Evolutionary conservation across 2,888 invertebrate genomes (phyloP).

Genomic region (Apotomis turbidana): DNA sequence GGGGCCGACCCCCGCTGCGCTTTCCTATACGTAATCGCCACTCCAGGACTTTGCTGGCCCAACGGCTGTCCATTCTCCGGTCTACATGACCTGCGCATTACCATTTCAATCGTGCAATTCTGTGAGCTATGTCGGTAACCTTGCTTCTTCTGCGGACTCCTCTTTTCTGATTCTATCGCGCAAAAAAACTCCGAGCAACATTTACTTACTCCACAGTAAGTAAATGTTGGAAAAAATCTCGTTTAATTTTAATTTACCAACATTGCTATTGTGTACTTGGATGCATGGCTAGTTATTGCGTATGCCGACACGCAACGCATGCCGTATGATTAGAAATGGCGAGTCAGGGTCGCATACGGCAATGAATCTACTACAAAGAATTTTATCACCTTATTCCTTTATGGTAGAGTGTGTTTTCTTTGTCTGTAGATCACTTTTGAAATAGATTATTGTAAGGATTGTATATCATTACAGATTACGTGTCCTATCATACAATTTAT

Average conservation of each 20-base stretch:
- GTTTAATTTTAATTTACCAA: neutral
- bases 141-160: too few species aligned
- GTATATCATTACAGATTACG: neutral
- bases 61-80: too few species aligned
- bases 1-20: too few species aligned
- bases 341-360: conserved; percentile 8
- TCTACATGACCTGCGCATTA: too few species aligned
- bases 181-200: too few species aligned
- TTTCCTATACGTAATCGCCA: too few species aligned
- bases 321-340: conserved; percentile 13
- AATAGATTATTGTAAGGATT: neutral
- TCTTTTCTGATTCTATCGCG: too few species aligned
- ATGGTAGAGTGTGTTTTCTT: neutral
- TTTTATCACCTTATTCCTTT: neutral
- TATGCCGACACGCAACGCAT: conserved; percentile 12
- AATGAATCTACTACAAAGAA: neutral
- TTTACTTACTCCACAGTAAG: neutral
- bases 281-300: conserved; percentile 15
- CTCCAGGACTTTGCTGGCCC: too few species aligned
- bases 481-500: neutral
- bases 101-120: too few species aligned
- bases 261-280: conserved; percentile 5
- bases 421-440: neutral
- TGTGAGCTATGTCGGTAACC: too few species aligned
- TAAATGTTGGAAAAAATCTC: neutral